A percentile compares a stretch with the other conserved stretches of the same genome.
Conservation (phyloP, 2,113 vertebrate genomes). For the Laticauda colubrina region DNA sequence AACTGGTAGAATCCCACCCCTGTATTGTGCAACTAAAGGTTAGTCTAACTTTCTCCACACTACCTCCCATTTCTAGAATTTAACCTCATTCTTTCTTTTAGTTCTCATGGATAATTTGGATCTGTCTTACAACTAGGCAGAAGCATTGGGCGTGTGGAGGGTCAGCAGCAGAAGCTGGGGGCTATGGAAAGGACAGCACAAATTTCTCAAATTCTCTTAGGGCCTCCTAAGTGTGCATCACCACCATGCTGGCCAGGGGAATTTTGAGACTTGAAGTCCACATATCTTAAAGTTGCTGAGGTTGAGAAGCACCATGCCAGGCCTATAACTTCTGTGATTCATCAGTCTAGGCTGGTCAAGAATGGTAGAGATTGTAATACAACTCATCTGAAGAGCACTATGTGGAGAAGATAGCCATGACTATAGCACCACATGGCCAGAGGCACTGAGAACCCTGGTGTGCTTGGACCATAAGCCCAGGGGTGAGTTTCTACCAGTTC, state of each 20-base stretch:
- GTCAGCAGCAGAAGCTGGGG: background rate
- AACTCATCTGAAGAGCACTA: background rate
- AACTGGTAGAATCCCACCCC: too few relatives aligned
- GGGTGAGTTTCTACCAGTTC: too few relatives aligned
- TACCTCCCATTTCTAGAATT: background rate
- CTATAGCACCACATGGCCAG: background rate
- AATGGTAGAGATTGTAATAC: background rate
- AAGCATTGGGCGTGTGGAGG: background rate
- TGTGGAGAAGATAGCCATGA: background rate
- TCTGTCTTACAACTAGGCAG: background rate
- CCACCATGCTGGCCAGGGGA: background rate
- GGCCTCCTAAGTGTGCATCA: background rate
- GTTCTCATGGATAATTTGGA: background rate
- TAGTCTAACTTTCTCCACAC: background rate
- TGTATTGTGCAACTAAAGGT: too few relatives aligned
- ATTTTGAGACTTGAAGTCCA: background rate
- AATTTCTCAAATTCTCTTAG: background rate
- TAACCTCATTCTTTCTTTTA: background rate
- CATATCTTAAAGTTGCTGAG: background rate
- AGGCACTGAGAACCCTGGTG: background rate
- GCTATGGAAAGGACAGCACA: background rate
- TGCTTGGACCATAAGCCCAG: background rate
- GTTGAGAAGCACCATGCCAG: background rate
- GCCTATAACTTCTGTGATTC: background rate
- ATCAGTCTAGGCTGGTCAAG: background rate